A percentile compares a stretch with the other conserved stretches of the same genome.
Evolutionary conservation across 2,888 invertebrate genomes (phyloP).

Genomic region (Dynastes maya): DNA sequence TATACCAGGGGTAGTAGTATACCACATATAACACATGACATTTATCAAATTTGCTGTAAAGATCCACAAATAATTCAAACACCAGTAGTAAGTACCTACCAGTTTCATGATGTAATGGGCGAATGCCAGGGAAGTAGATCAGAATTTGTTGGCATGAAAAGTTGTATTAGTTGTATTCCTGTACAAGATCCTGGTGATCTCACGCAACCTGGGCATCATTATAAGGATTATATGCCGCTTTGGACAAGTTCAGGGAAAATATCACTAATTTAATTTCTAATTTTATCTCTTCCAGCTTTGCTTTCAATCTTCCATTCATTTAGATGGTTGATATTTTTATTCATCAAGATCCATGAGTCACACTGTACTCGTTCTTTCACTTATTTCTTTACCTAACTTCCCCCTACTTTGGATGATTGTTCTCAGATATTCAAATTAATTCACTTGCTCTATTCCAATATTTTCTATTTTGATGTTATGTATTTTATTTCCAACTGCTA

Average conservation of each 20-base stretch:
- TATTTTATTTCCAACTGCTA: too few species aligned
- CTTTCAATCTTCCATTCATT: too few species aligned
- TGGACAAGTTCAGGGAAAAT: conserved; percentile 87
- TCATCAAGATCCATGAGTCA: too few species aligned
- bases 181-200: conserved; percentile 81
- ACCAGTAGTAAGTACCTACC: conserved; percentile 79
- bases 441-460: too few species aligned
- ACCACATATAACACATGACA: conserved; percentile 86
- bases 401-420: too few species aligned
- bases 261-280: conserved; percentile 68
- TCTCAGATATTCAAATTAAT: too few species aligned
- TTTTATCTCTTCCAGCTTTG: too few species aligned
- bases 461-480: too few species aligned
- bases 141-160: conserved; percentile 78
- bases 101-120: conserved; percentile 77
- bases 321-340: too few species aligned
- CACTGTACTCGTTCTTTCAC: too few species aligned
- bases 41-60: conserved; percentile 77
- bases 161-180: conserved; percentile 72
- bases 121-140: conserved; percentile 78
- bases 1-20: conserved; percentile 88
- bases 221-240: conserved; percentile 80
- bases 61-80: conserved; percentile 80
- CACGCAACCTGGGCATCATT: conserved; percentile 81
- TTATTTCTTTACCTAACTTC: too few species aligned